These are phyloP conservation scores for Semaprochilodus insignis DNA, from an alignment of 2,797 vertebrate species.

Conservation along the genomic window DNA sequence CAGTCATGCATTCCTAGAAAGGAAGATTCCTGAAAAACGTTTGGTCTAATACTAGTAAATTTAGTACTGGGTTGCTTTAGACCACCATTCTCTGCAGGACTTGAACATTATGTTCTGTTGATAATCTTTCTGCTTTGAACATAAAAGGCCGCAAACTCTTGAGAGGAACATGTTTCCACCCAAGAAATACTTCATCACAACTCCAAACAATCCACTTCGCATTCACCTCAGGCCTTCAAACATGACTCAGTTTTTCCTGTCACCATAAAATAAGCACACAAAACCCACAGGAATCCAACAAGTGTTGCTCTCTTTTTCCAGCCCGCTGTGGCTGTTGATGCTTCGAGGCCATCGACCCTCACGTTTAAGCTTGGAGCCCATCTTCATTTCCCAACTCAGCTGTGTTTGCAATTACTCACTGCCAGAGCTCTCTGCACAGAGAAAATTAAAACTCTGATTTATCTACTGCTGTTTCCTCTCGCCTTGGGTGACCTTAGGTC, in stretches of 20 bases:
- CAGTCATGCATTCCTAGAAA: background rate
- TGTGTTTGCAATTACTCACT: conserved; percentile 25
- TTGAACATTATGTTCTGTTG: background rate
- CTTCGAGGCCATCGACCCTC: background rate
- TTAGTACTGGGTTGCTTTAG: background rate
- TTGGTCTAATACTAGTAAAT: background rate
- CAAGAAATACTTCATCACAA: background rate
- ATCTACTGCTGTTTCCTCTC: background rate
- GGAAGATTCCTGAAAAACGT: background rate
- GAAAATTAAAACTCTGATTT: background rate
- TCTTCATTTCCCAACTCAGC: background rate
- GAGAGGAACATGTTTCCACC: background rate
- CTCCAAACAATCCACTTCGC: conserved; percentile 2
- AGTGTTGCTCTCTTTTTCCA: background rate
- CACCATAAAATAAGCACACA: conserved; percentile 13
- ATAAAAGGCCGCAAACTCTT: background rate
- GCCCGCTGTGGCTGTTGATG: background rate
- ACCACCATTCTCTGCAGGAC: background rate
- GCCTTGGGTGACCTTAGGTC: background rate
- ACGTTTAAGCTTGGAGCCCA: background rate
- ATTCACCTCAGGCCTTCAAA: background rate
- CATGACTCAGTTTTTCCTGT: conserved; percentile 35
- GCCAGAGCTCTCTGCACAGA: background rate
- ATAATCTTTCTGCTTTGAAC: background rate
- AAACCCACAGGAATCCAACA: conserved; percentile 5